Conservation (phyloP, 2,113 vertebrate genomes). For the Scophthalmus maximus region DNA sequence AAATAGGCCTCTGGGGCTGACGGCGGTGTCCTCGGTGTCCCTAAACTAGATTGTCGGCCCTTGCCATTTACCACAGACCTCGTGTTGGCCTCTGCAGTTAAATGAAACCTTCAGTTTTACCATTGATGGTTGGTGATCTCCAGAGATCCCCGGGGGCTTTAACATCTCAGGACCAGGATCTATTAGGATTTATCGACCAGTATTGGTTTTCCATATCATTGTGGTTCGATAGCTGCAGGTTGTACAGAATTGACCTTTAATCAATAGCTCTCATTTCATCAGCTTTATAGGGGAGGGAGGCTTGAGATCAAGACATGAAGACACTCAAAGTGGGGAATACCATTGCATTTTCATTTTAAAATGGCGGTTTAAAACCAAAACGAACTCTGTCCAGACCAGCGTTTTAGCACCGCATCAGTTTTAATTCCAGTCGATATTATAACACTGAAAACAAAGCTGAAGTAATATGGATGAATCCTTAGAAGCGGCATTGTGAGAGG, state of each 20-base stretch:
- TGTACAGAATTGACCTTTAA: slow-evolving; percentile 16
- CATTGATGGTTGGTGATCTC: background rate
- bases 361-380: no score
- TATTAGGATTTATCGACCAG: slow-evolving; percentile 31
- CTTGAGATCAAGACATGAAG: background rate
- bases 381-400: no score
- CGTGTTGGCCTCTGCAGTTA: slow-evolving; percentile 4
- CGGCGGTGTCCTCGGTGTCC: background rate
- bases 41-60: slow-evolving; percentile 36
- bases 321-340: background rate
- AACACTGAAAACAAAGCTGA: no score
- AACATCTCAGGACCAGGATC: background rate
- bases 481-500: background rate
- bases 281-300: slow-evolving; percentile 14
- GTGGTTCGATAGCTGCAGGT: slow-evolving; percentile 8
- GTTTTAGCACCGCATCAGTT: no score
- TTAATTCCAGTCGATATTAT: no score
- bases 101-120: slow-evolving; percentile 22
- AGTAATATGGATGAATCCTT: no score
- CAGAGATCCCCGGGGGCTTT: background rate
- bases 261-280: slow-evolving; percentile 4
- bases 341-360: no score
- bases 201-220: background rate
- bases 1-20: slow-evolving; percentile 16
- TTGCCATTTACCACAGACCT: slow-evolving; percentile 48